phyloP scores from a whole-genome alignment of 2,113 vertebrate genomes.

The Petrocephalus microphthalmus region DNA sequence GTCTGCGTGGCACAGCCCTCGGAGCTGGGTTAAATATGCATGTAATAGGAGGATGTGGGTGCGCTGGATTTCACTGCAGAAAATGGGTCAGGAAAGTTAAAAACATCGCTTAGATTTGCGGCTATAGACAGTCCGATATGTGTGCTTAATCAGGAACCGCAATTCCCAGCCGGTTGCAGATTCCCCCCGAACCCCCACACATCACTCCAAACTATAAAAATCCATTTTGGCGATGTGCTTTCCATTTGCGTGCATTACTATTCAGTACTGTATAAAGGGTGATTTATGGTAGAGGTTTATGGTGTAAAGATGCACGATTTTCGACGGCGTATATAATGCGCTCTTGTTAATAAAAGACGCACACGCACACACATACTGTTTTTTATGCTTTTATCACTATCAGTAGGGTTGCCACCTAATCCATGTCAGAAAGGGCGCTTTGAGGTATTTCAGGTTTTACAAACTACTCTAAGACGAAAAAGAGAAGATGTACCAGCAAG shows the following conservation, averaged over 20 bases:
- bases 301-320: neutral
- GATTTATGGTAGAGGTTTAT: neutral
- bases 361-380: neutral
- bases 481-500: neutral
- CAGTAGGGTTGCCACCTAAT: neutral
- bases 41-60: constrained; percentile 5
- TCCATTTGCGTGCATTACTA: neutral
- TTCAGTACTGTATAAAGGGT: neutral
- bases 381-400: neutral
- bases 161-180: neutral
- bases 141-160: neutral
- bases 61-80: neutral
- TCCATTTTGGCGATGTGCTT: neutral
- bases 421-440: too few species aligned
- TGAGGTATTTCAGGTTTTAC: too few species aligned
- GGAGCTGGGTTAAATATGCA: neutral
- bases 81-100: constrained; percentile 2
- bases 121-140: neutral
- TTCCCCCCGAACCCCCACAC: neutral
- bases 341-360: neutral
- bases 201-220: neutral
- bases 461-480: too few species aligned
- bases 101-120: neutral
- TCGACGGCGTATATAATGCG: neutral
- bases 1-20: neutral